These are phyloP conservation scores for Pangasius sanitwongsei DNA, from an alignment of 2,797 vertebrate species.

Conservation along the genomic window DNA sequence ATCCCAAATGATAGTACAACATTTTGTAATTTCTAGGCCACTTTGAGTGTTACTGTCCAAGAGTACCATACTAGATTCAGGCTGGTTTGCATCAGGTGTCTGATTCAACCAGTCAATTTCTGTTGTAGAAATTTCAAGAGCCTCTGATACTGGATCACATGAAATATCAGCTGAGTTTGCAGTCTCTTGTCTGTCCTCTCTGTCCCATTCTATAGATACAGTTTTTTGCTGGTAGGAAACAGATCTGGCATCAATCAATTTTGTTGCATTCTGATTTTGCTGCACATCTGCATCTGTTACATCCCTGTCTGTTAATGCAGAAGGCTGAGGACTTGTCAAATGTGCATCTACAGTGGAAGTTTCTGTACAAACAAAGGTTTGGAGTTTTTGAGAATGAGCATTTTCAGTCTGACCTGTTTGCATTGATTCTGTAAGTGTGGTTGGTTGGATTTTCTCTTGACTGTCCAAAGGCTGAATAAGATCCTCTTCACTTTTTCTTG, in stretches of 20 bases:
- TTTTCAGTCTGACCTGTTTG: neutral
- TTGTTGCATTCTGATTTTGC: neutral
- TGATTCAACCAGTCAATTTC: neutral
- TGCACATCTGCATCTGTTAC: neutral
- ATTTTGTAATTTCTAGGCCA: neutral
- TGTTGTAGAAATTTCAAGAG: neutral
- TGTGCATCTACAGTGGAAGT: neutral
- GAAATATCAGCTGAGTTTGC: neutral
- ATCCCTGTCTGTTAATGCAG: neutral
- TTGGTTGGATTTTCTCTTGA: neutral
- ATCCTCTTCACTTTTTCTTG: neutral
- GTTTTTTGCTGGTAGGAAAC: neutral
- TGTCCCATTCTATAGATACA: neutral
- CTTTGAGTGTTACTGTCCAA: neutral
- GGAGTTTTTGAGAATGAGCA: neutral
- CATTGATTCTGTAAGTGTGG: neutral
- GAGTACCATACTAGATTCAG: neutral
- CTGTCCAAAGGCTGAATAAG: neutral
- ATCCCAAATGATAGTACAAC: constrained; percentile 51
- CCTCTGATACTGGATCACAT: neutral
- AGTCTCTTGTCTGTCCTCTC: neutral
- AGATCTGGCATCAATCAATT: neutral
- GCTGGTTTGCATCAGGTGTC: neutral
- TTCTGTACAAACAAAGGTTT: neutral
- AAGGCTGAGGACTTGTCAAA: neutral